These are phyloP conservation scores for Calypte anna DNA, from an alignment of 2,113 vertebrate genomes.

Conservation along the genomic window DNA sequence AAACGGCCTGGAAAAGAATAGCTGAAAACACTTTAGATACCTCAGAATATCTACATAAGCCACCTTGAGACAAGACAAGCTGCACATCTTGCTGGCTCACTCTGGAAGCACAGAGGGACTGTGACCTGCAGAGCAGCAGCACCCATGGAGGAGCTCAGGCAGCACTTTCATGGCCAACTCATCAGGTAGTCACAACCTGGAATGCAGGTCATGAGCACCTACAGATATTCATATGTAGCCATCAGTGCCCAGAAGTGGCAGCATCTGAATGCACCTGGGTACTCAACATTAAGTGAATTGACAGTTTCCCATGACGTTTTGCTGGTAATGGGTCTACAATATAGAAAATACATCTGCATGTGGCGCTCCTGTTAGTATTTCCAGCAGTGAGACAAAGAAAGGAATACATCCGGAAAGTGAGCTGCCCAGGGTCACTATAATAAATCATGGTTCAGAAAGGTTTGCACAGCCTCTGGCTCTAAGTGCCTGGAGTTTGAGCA, in stretches of 20 bases:
- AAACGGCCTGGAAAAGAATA: neutral
- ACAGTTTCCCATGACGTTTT: slow-evolving; percentile 21
- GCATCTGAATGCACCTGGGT: neutral
- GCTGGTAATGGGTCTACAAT: slow-evolving; percentile 11
- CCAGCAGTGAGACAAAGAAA: slow-evolving; percentile 14
- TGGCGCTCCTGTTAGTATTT: slow-evolving; percentile 23
- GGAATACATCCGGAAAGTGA: neutral
- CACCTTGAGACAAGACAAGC: neutral
- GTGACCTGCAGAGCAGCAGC: neutral
- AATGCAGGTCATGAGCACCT: neutral
- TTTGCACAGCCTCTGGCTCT: neutral
- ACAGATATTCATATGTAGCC: neutral
- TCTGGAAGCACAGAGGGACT: neutral
- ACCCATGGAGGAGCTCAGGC: neutral
- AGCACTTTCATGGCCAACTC: neutral
- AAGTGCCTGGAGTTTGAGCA: neutral
- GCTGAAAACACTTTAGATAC: neutral
- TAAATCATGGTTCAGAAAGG: neutral
- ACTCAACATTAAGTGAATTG: slow-evolving; percentile 3
- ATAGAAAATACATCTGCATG: slow-evolving; percentile 27
- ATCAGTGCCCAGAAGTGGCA: neutral
- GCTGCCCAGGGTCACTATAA: neutral
- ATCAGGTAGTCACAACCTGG: neutral
- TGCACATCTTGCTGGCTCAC: neutral
- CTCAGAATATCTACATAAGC: neutral